Evolutionary conservation across 2,113 vertebrate species (phyloP).

Genomic region (Daphoenositta chrysoptera): DNA sequence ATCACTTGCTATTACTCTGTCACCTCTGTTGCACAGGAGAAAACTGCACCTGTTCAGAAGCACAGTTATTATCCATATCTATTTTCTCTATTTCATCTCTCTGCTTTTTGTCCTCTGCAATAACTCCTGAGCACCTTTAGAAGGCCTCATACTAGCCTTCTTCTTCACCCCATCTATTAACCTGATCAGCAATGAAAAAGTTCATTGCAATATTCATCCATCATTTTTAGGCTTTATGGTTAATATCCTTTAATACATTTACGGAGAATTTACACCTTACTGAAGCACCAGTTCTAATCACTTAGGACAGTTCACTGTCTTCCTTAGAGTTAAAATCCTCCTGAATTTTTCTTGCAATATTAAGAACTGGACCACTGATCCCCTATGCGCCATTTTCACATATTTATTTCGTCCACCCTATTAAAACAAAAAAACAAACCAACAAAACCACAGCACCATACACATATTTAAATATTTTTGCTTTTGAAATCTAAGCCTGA

Average conservation of each 20-base stretch:
- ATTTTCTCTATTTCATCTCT: slow-evolving; percentile 18
- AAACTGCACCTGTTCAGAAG: slow-evolving; percentile 10
- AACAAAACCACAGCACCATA: not conserved
- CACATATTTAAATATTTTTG: not conserved
- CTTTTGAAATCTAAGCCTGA: not conserved
- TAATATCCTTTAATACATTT: slow-evolving; percentile 26
- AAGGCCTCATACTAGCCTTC: slow-evolving; percentile 10
- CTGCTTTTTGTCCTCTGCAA: slow-evolving; percentile 20
- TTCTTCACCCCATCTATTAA: slow-evolving; percentile 27
- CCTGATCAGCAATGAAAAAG: slow-evolving; percentile 25
- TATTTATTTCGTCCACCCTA: not conserved
- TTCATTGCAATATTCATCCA: slow-evolving; percentile 39
- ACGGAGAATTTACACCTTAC: not conserved
- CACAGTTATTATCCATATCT: not conserved
- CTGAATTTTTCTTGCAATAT: not conserved
- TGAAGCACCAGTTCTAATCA: not conserved
- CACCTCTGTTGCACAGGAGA: not conserved
- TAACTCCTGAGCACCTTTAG: slow-evolving; percentile 34
- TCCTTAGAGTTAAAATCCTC: not conserved
- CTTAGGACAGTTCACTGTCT: not conserved
- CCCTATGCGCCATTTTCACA: not conserved
- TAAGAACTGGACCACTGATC: not conserved
- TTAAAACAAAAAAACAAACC: not conserved
- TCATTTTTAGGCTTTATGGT: slow-evolving; percentile 42
- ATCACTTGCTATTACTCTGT: slow-evolving; percentile 26